Evolutionary conservation across 2,797 vertebrate species (phyloP).

Genomic region (Lophius americanus): DNA sequence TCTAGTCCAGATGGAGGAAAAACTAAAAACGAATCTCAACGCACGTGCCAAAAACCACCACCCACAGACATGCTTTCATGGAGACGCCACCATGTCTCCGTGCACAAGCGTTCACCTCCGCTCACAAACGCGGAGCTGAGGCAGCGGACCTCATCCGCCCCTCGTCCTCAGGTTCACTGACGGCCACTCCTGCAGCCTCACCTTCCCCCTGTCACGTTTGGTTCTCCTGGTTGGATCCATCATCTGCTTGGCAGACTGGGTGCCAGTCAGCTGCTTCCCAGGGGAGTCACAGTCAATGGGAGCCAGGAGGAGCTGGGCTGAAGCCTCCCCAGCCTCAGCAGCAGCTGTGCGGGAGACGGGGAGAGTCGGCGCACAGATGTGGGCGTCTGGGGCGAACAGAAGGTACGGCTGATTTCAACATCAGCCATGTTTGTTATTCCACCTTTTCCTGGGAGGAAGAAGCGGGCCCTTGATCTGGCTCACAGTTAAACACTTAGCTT

Average conservation of each 20-base stretch:
- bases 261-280: constrained; percentile 83
- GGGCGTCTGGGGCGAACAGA: constrained; percentile 83
- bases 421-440: constrained; percentile 85
- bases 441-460: constrained; percentile 85
- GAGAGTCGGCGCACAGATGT: constrained; percentile 84
- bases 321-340: constrained; percentile 76
- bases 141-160: constrained; percentile 73
- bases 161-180: constrained; percentile 76
- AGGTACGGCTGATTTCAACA: constrained; percentile 77
- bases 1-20: constrained; percentile 74
- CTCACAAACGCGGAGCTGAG: constrained; percentile 27
- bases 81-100: constrained; percentile 4
- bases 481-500: constrained; percentile 84
- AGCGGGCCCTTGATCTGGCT: constrained; percentile 83
- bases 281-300: constrained; percentile 67
- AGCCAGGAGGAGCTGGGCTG: constrained; percentile 69
- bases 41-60: constrained; percentile 43
- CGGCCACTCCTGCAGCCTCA: constrained; percentile 68
- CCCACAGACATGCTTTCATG: background rate
- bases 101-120: constrained; percentile 18
- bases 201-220: constrained; percentile 76
- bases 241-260: constrained; percentile 83
- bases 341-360: constrained; percentile 82
- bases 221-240: constrained; percentile 84
- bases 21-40: constrained; percentile 24